Evolutionary conservation across 2,888 invertebrate genomes (phyloP).

Genomic region (Fragum fragum): DNA sequence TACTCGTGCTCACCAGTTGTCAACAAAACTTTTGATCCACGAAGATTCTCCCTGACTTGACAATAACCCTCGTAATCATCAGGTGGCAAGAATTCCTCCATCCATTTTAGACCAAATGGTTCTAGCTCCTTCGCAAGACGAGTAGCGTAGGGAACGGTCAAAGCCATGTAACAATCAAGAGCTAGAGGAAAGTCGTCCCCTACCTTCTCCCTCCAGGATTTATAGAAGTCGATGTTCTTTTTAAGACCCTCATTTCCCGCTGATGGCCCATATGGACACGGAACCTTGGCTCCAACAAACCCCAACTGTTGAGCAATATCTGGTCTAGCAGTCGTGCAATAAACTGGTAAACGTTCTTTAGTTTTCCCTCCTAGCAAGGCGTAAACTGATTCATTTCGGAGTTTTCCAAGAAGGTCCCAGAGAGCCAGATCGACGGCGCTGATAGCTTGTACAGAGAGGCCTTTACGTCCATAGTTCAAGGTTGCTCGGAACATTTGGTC

Average conservation of each 20-base stretch:
- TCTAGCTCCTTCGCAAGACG: conserved; percentile 80
- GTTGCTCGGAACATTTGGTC: conserved; percentile 84
- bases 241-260: conserved; percentile 82
- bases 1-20: conserved; percentile 86
- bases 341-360: conserved; percentile 83
- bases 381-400: conserved; percentile 84
- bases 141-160: conserved; percentile 82
- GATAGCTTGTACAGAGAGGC: conserved; percentile 83
- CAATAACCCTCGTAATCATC: conserved; percentile 83
- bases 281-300: conserved; percentile 83
- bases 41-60: conserved; percentile 76
- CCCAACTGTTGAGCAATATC: conserved; percentile 82
- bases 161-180: conserved; percentile 85
- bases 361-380: conserved; percentile 84
- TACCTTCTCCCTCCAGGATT: conserved; percentile 82
- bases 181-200: conserved; percentile 84
- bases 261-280: conserved; percentile 84
- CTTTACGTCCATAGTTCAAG: conserved; percentile 84
- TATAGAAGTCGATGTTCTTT: conserved; percentile 82
- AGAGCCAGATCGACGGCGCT: conserved; percentile 84
- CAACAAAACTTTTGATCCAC: conserved; percentile 79
- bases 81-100: conserved; percentile 84
- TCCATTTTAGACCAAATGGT: conserved; percentile 83
- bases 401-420: conserved; percentile 84
- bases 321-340: conserved; percentile 83